phyloP scores from a whole-genome alignment of 2,113 vertebrate species.

The Forbesichthys papilliferus region DNA sequence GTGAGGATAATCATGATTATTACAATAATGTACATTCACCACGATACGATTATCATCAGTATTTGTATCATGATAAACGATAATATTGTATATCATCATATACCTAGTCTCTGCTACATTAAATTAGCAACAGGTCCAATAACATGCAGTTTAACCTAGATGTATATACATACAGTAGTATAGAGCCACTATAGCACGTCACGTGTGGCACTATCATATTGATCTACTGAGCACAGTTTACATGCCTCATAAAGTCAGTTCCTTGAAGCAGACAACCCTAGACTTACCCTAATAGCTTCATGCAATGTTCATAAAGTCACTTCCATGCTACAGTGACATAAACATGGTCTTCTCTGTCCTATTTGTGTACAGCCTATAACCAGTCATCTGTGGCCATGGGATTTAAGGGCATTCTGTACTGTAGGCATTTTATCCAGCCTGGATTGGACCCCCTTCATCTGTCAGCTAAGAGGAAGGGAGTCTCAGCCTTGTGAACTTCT shows the following conservation, averaged over 20 bases:
- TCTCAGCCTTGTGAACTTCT: slow-evolving; percentile 7
- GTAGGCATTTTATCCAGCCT: slow-evolving; percentile 32
- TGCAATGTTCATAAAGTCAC: slow-evolving; percentile 23
- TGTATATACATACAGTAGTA: neutral
- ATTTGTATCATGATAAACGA: too few species aligned
- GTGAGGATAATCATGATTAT: too few species aligned
- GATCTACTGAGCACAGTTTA: slow-evolving; percentile 20
- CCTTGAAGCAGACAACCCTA: slow-evolving; percentile 17
- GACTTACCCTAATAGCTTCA: slow-evolving; percentile 18
- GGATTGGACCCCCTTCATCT: slow-evolving; percentile 45
- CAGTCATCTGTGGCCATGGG: slow-evolving; percentile 44
- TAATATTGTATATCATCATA: too few species aligned
- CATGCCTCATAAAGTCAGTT: slow-evolving; percentile 18
- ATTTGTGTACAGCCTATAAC: slow-evolving; percentile 62
- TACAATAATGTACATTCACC: too few species aligned
- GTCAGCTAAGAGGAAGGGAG: slow-evolving; percentile 24
- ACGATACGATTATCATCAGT: too few species aligned
- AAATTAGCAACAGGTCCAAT: neutral
- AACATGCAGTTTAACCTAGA: neutral
- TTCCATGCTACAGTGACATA: slow-evolving; percentile 29
- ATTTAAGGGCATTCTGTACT: slow-evolving; percentile 34
- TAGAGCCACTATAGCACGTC: neutral
- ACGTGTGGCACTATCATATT: neutral
- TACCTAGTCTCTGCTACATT: too few species aligned
- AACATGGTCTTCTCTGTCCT: slow-evolving; percentile 31